These are phyloP conservation scores for Tetramorium bicarinatum DNA, from an alignment of 2,888 invertebrate genomes.

Conservation along the genomic window DNA sequence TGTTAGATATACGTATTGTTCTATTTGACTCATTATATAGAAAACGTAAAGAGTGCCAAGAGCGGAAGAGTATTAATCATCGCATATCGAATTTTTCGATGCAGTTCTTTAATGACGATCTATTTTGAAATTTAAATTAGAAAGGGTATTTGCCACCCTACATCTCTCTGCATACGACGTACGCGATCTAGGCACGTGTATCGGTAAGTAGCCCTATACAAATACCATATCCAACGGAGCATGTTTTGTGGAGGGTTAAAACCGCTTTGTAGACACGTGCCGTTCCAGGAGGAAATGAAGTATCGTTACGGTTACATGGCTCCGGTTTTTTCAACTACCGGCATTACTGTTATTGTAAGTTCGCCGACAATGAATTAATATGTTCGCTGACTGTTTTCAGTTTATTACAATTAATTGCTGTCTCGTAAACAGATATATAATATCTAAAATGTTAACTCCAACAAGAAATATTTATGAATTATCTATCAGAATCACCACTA, in stretches of 20 bases:
- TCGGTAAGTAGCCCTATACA: conserved; percentile 68
- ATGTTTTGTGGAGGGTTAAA: conserved; percentile 70
- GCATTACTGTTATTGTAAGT: conserved; percentile 49
- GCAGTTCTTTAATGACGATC: background rate
- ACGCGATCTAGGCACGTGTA: conserved; percentile 39
- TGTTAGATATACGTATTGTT: background rate
- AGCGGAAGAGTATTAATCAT: background rate
- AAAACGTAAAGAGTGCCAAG: background rate
- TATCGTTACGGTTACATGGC: conserved; percentile 52
- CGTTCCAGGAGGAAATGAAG: conserved; percentile 58
- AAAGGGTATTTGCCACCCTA: background rate
- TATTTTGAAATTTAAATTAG: conserved; percentile 50
- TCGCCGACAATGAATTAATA: conserved; percentile 46
- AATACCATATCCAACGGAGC: conserved; percentile 67
- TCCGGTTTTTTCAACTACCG: conserved; percentile 59
- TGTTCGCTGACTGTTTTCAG: background rate
- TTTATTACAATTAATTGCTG: background rate
- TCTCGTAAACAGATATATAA: background rate
- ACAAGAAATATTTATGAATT: conserved; percentile 1
- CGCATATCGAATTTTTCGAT: background rate
- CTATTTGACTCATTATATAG: background rate
- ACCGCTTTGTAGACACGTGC: conserved; percentile 73
- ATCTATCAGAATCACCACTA: background rate
- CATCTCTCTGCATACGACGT: conserved; percentile 28
- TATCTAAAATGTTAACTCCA: background rate